phyloP scores from a whole-genome alignment of 2,888 invertebrate species.

The Ochropacha duplaris region DNA sequence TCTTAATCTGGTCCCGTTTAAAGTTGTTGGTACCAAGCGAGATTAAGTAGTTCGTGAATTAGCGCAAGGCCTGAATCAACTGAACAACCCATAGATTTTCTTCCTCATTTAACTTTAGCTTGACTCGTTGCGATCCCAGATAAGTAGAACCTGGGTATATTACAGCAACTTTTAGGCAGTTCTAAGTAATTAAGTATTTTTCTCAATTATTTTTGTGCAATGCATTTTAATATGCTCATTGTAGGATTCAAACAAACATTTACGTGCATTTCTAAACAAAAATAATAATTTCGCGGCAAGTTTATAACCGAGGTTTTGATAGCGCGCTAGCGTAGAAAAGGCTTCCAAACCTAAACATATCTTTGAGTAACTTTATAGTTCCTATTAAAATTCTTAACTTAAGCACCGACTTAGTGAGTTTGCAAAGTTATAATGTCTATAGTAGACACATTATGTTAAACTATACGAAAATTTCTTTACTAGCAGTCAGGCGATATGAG shows the following conservation, averaged over 20 bases:
- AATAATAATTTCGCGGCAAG: neutral
- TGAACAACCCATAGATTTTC: constrained; percentile 67
- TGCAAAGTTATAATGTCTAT: neutral
- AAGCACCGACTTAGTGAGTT: neutral
- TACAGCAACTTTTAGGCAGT: constrained; percentile 38
- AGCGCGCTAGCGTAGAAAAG: neutral
- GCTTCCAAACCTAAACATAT: neutral
- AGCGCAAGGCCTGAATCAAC: constrained; percentile 53
- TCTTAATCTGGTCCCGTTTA: constrained; percentile 42
- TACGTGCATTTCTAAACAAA: neutral
- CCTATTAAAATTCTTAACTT: constrained; percentile 3
- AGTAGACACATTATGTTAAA: neutral
- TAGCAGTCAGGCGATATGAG: neutral
- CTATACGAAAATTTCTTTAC: neutral
- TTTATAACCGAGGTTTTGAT: neutral
- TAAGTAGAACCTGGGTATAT: constrained; percentile 41
- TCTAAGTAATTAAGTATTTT: constrained; percentile 16
- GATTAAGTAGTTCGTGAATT: constrained; percentile 66
- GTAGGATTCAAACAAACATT: neutral
- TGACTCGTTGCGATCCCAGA: constrained; percentile 41
- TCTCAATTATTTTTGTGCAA: no score
- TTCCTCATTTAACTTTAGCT: constrained; percentile 69
- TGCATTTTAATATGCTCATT: neutral
- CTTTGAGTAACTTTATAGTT: constrained; percentile 3
- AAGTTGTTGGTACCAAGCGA: constrained; percentile 42